These are phyloP conservation scores for Heterotis niloticus DNA, from an alignment of 2,113 vertebrate genomes.

Conservation along the genomic window DNA sequence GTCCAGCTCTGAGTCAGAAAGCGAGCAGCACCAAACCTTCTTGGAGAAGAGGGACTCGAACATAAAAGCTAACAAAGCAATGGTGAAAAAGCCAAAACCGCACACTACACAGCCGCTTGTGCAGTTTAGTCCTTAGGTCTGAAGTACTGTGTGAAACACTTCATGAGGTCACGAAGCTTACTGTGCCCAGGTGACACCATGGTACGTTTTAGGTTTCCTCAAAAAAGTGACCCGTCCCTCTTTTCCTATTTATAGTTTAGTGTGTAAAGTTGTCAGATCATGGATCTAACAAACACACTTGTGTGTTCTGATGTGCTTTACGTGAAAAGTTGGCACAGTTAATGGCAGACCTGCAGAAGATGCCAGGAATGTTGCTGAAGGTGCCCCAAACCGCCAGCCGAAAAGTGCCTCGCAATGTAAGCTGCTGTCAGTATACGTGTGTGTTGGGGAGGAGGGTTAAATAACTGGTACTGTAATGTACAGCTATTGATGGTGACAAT, in stretches of 20 bases:
- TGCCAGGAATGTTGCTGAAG: constrained; percentile 53
- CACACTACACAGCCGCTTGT: not conserved
- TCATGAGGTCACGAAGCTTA: not conserved
- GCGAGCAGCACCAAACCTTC: constrained; percentile 42
- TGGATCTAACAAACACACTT: not conserved
- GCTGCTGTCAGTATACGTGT: too few species aligned
- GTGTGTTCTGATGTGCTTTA: not conserved
- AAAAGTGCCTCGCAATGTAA: constrained; percentile 44
- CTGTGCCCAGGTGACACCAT: not conserved
- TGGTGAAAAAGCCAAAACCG: constrained; percentile 46
- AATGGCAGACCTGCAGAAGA: constrained; percentile 67
- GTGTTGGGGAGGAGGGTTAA: too few species aligned
- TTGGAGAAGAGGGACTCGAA: constrained; percentile 59
- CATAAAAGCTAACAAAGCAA: constrained; percentile 68
- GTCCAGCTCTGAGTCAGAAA: constrained; percentile 35
- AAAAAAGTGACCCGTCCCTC: too few species aligned
- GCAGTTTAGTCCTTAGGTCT: not conserved
- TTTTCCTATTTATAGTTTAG: not conserved
- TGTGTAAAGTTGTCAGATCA: not conserved
- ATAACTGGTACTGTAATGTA: not conserved
- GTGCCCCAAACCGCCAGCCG: constrained; percentile 35
- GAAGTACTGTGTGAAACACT: not conserved
- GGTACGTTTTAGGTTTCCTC: too few species aligned
- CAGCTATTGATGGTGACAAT: too few species aligned
- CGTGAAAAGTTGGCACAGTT: constrained; percentile 62